Evolutionary conservation across 2,797 vertebrate species (phyloP), one percentile per base, ranked within the genome.

Genomic region (Pseudochromis fuscus): DNA sequence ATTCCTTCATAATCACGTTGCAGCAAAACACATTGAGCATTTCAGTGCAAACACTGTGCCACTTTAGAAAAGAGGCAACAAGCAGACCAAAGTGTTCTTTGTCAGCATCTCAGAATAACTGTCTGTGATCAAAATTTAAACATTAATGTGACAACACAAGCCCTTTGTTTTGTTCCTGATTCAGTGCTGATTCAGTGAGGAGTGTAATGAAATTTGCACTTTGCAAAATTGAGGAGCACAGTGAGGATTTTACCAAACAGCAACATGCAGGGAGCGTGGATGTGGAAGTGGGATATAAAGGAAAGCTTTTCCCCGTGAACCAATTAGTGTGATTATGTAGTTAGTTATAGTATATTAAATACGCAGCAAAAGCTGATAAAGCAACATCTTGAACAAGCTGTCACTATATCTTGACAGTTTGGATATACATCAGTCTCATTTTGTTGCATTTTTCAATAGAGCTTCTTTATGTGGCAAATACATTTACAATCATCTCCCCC

Each of bases 1-100:
- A 90, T 91, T 88, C 88, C 78, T 86, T 57, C 64, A 24, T 87
- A 83, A 91, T 92, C 88, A 80, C 71, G 42, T 38, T 75, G 82
- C 84, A 79, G 81, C 66, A 63, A 60, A 86, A 81, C 82, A 80
- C 75, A 67, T 46, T 68, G 73, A 72, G 77, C 16, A 66, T 72
- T 69, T 81, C 81, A 65, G 28, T 31, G 70, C 73, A 75, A 76
- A 78, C 63, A 48, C 25, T 67, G 78, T 75, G 66, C 66, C 61
- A 61, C 67, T 80, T 68, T 28, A 58, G 75, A 70, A 66, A 58
- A 10, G 33, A 81, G 69, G 65, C 67, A 61, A 77, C 59, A 69
- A 72, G 81, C 70, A 66, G 44, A 57, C 49, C 45, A 28, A 66
- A 64, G 46, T 62, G 58, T 42, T 83, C 40, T 72, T 60, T 81